phyloP scores from a whole-genome alignment of 2,797 vertebrate species.

The Parauchenoglanis punctatus region DNA sequence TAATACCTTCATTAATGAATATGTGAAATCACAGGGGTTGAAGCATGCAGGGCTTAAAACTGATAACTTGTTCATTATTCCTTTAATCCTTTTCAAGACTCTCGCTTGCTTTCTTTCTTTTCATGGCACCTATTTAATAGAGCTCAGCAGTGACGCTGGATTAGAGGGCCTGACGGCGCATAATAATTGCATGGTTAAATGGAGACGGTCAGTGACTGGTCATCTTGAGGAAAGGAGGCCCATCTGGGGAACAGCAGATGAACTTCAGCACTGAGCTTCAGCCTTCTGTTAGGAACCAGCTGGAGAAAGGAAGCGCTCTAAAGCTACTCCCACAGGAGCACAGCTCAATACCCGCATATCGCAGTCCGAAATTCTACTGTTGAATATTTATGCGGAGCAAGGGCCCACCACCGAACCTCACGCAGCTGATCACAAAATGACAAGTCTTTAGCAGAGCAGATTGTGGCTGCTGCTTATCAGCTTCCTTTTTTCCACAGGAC shows the following conservation, averaged over 20 bases:
- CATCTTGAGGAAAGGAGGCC: background rate
- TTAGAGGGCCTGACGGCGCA: conserved; percentile 44
- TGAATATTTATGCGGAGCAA: conserved; percentile 41
- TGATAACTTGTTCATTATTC: conserved; percentile 58
- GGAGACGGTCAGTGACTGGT: conserved; percentile 17
- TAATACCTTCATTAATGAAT: conserved; percentile 48
- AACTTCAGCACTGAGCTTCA: conserved; percentile 37
- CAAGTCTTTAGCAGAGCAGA: conserved; percentile 12
- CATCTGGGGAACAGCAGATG: conserved; percentile 44
- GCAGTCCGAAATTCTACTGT: conserved; percentile 28
- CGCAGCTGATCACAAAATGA: conserved; percentile 14
- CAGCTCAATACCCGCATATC: conserved; percentile 33
- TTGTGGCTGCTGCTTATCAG: background rate
- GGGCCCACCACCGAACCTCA: background rate
- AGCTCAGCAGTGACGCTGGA: conserved; percentile 34
- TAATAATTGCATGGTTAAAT: conserved; percentile 47
- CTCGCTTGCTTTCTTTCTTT: conserved; percentile 27
- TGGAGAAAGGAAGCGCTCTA: conserved; percentile 44
- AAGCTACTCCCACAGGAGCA: conserved; percentile 42
- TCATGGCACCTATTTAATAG: conserved; percentile 37
- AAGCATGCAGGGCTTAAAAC: conserved; percentile 38
- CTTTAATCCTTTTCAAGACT: conserved; percentile 53
- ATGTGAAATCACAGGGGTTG: conserved; percentile 45
- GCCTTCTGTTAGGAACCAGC: conserved; percentile 46
- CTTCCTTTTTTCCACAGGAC: background rate